Conservation (phyloP, 2,797 vertebrate species). For the Coendou prehensilis region DNA sequence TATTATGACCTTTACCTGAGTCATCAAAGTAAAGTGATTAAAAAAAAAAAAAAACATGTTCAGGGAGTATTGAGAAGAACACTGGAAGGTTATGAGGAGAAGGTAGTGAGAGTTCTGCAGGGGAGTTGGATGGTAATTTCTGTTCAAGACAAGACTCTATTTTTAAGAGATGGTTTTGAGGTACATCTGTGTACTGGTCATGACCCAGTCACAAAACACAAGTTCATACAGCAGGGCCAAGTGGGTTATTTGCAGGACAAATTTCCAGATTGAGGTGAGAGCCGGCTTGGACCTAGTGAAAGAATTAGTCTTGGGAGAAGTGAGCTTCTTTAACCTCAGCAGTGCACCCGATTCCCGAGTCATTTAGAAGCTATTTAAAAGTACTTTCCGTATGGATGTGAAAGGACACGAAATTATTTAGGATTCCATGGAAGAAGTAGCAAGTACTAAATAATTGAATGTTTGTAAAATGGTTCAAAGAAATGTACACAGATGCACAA, state of each 20-base stretch:
- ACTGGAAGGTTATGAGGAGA: not conserved
- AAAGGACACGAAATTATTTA: not conserved
- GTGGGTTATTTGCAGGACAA: not conserved
- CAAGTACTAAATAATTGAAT: not conserved
- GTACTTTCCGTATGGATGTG: not conserved
- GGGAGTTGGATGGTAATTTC: not conserved
- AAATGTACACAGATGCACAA: not conserved
- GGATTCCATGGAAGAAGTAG: slow-evolving; percentile 17
- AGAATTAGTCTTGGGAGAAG: not conserved
- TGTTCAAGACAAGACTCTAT: not conserved
- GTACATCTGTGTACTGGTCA: not conserved
- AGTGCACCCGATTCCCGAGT: not conserved
- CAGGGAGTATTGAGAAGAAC: not conserved
- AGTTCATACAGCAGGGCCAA: not conserved
- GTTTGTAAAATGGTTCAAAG: not conserved
- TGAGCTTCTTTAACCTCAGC: not conserved
- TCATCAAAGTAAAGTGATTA: not conserved
- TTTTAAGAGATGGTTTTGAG: slow-evolving; percentile 33
- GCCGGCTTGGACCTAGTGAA: not conserved
- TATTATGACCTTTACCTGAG: not conserved
- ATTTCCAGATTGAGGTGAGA: not conserved
- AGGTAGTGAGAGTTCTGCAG: not conserved
- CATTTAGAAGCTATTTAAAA: not conserved
- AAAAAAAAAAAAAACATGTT: slow-evolving; percentile 16
- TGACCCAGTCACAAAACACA: not conserved